Percentiles rank a stretch among this genome's conserved stretches.
Evolutionary conservation across 2,888 invertebrate species (phyloP).

Genomic region (Zaprionus bogoriensis): DNA sequence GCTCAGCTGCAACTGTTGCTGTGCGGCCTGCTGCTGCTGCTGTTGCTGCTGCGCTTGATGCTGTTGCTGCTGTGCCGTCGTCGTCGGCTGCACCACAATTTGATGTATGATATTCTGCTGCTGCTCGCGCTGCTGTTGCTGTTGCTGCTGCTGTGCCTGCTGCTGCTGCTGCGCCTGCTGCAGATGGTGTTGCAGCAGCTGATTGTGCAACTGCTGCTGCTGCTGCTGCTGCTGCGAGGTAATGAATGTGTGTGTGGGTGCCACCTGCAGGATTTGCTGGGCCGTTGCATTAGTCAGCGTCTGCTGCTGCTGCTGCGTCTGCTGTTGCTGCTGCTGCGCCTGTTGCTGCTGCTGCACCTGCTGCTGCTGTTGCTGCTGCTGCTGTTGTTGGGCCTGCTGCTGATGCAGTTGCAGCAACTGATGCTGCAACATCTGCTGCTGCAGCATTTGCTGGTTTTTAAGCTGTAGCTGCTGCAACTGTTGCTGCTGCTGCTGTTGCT

Average conservation of each 20-base stretch:
- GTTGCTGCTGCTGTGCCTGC: conserved; percentile 85
- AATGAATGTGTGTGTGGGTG: conserved; percentile 83
- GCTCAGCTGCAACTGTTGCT: conserved; percentile 72
- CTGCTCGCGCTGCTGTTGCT: conserved; percentile 81
- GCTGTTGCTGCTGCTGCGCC: conserved; percentile 80
- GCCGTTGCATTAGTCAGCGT: conserved; percentile 55
- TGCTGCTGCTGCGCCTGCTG: conserved; percentile 81
- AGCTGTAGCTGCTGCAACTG: conserved; percentile 78
- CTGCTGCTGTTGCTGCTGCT: conserved; percentile 75
- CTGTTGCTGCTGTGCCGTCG: conserved; percentile 69
- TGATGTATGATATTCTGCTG: conserved; percentile 51
- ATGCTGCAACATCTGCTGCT: conserved; percentile 77
- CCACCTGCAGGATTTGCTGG: conserved; percentile 79
- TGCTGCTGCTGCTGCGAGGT: conserved; percentile 84
- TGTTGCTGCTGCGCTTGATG: conserved; percentile 61
- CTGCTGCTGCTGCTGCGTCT: conserved; percentile 82
- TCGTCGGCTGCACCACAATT: conserved; percentile 61
- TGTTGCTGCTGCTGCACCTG: conserved; percentile 74
- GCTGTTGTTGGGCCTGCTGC: conserved; percentile 66
- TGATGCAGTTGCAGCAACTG: conserved; percentile 77
- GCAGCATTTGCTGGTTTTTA: conserved; percentile 73
- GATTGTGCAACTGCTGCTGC: conserved; percentile 71
- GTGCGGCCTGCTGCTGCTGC: conserved; percentile 61
- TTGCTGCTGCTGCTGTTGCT: conserved; percentile 58
- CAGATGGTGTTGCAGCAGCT: conserved; percentile 79